Evolutionary conservation across 2,797 vertebrate species (phyloP), one percentile per base, ranked within the genome.

Genomic region (Sarcoramphus papa): DNA sequence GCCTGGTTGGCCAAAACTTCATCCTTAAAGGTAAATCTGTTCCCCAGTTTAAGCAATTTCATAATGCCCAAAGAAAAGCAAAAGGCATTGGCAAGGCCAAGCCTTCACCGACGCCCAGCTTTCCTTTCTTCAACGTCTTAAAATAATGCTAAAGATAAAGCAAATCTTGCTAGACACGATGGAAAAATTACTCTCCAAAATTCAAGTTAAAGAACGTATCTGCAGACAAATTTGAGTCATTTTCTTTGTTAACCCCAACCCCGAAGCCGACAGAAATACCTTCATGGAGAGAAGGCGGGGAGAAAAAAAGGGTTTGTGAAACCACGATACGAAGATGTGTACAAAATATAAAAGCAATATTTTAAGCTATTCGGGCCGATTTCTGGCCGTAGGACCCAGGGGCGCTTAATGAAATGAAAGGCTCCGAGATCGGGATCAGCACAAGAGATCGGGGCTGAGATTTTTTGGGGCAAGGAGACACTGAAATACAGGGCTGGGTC

Each of bases 351-450:
- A 69, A 85, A 70, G 4, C 10, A 9, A 2, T 21, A 16, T 80
- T 94, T 76, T 21, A 79, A 88, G 19, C 5, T 23, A 1, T 63
- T 82, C 2, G 2, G 31, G 13, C 3, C 1, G 3, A 47, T 50
- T 91, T 69, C 48, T 89, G 33, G 2, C 35, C 0, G 0, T 41
- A 72, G 70, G 24, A 77, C 40, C 5, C 45, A 33, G 25, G 22
- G 23, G 19, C 1, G 5, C 25, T 35, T 22, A 41, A 40, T 8
- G 35, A 90, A 85, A 31, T 14, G 0, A 62, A 56, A 60, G 8
- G 14, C 12, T 65, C 30, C 0, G 0, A 65, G 43, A 27, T 5
- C 0, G 2, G 9, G 45, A 28, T 78, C 8, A 0, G 28, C 63
- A 4, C 67, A 10, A 48, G 85, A 57, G 14, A 64, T 30, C 15